A percentile compares a stretch with the other conserved stretches of the same genome.
These are phyloP conservation scores for Aphelenchoides avenae DNA, from an alignment of 1,140 invertebrate species.

Conservation along the genomic window DNA sequence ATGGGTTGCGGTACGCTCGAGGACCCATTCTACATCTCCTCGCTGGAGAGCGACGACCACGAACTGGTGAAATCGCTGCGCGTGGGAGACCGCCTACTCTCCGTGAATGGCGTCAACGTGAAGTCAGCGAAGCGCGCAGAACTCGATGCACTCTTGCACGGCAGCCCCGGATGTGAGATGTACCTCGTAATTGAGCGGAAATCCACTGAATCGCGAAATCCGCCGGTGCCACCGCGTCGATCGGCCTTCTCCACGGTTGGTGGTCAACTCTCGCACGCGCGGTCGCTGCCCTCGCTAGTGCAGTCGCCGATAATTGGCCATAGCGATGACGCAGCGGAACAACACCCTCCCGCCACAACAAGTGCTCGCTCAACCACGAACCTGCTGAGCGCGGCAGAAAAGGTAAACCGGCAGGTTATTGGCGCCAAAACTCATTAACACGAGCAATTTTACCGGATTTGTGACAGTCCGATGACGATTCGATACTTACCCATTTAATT, in stretches of 20 bases:
- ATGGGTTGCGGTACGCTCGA: no score
- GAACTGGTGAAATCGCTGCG: constrained; percentile 79
- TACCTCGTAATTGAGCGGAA: constrained; percentile 91
- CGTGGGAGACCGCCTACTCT: constrained; percentile 88
- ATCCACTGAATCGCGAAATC: constrained; percentile 81
- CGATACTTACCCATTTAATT: no score
- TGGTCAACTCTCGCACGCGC: constrained; percentile 7
- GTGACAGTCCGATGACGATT: no score
- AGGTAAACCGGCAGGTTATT: no score
- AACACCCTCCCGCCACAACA: constrained; percentile 3
- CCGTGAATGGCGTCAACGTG: constrained; percentile 85
- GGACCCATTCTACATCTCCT: constrained; percentile 12
- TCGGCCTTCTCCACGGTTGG: no score
- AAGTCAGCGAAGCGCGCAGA: constrained; percentile 75
- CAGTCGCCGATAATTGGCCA: background rate
- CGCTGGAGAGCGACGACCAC: constrained; percentile 81
- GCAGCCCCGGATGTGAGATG: constrained; percentile 80
- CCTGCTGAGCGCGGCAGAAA: no score
- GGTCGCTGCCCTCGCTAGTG: constrained; percentile 20
- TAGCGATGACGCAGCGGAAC: constrained; percentile 1
- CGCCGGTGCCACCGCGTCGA: constrained; percentile 1
- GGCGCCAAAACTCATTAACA: no score
- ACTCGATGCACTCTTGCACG: constrained; percentile 83
- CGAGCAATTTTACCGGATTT: no score
- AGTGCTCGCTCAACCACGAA: background rate